A percentile compares a stretch with the other conserved stretches of the same genome.
phyloP scores from a whole-genome alignment of 2,797 vertebrate genomes.

The Eulemur mongoz region DNA sequence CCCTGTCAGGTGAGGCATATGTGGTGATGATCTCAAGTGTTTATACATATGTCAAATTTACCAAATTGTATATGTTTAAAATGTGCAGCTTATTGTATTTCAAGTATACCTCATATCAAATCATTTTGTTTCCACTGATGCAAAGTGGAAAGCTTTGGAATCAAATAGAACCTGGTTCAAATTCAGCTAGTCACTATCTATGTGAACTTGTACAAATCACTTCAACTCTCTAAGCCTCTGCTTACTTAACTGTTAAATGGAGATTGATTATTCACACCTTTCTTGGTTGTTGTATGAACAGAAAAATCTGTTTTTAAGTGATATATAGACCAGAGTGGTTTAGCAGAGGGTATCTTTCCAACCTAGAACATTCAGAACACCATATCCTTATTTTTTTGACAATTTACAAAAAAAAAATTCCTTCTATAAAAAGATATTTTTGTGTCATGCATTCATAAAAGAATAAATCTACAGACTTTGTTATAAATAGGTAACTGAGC shows the following conservation, averaged over 20 bases:
- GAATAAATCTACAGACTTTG: background rate
- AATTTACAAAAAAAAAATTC: background rate
- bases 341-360: background rate
- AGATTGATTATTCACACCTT: background rate
- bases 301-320: background rate
- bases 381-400: background rate
- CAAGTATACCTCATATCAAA: background rate
- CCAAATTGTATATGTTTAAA: background rate
- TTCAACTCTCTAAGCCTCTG: background rate
- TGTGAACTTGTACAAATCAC: background rate
- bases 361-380: background rate
- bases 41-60: background rate
- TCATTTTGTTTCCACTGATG: background rate
- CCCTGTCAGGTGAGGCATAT: background rate
- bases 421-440: background rate
- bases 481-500: background rate
- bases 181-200: background rate
- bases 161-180: background rate
- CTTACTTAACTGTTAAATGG: background rate
- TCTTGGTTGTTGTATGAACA: background rate
- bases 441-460: background rate
- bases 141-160: background rate
- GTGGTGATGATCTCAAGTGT: background rate
- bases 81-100: background rate
- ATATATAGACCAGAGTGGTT: background rate